These are phyloP conservation scores for Motacilla tschutschensis DNA, from an alignment of 2,113 vertebrate species.

Conservation along the genomic window DNA sequence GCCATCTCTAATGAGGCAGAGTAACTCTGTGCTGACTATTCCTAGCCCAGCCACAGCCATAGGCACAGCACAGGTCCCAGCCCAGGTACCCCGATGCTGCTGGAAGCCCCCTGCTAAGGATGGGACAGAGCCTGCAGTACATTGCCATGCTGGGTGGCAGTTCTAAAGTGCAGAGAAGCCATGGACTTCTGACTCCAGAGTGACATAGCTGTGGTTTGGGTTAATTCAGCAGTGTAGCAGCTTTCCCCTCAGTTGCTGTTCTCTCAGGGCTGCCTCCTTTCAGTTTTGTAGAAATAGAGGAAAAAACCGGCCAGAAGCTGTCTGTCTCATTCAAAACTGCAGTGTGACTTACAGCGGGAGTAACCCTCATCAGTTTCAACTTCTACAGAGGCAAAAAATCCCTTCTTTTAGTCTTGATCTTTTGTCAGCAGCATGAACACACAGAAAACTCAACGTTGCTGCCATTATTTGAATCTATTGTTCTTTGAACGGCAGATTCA, in stretches of 20 bases:
- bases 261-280: neutral
- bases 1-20: rapidly evolving
- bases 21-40: rapidly evolving
- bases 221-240: neutral
- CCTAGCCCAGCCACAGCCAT: rapidly evolving
- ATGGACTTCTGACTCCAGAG: neutral
- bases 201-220: neutral
- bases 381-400: neutral
- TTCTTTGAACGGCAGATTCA: conserved; percentile 60
- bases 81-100: rapidly evolving
- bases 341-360: neutral
- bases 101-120: neutral
- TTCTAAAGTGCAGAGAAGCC: rapidly evolving
- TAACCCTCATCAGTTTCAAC: neutral
- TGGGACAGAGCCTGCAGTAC: too few species aligned
- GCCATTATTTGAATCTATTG: conserved; percentile 50
- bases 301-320: neutral
- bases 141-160: neutral
- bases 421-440: conserved; percentile 6
- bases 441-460: conserved; percentile 29
- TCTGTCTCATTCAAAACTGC: conserved; percentile 12
- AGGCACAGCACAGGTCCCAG: neutral
- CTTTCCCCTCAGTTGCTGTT: neutral
- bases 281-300: neutral
- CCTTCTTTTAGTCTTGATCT: neutral